Percentiles rank a stretch among this genome's conserved stretches.
Conservation (phyloP, 1,140 invertebrate genomes). For the Drosophila setifemur region DNA sequence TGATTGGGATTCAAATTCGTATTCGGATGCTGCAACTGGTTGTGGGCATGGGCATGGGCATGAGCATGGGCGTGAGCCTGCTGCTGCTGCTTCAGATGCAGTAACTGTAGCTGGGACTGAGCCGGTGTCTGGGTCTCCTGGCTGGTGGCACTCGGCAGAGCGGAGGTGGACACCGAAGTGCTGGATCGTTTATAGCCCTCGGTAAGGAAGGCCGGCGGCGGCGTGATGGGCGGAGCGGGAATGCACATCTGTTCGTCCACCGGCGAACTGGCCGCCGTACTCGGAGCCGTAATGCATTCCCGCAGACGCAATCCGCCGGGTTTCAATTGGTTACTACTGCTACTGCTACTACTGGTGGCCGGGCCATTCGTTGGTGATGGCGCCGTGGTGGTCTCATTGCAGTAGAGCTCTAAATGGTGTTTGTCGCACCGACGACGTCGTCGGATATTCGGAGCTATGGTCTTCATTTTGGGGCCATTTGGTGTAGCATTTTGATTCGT, state of each 20-base stretch:
- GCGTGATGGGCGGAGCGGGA: conserved; percentile 86
- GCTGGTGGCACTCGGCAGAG: conserved; percentile 56
- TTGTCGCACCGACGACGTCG: conserved; percentile 86
- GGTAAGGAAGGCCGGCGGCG: conserved; percentile 86
- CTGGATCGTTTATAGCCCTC: conserved; percentile 84
- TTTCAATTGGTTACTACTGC: conserved; percentile 40
- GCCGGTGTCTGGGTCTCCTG: conserved; percentile 21
- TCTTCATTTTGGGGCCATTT: conserved; percentile 84
- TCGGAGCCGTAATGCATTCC: conserved; percentile 71
- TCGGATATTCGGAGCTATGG: conserved; percentile 86
- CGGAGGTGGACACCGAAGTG: conserved; percentile 64
- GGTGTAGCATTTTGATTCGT: conserved; percentile 12
- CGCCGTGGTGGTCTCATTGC: conserved; percentile 67
- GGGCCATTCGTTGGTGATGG: conserved; percentile 12
- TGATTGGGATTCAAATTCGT: conserved; percentile 1
- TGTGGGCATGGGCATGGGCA: too few relatives aligned
- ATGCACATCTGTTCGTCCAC: conserved; percentile 84
- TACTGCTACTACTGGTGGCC: neutral
- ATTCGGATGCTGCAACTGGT: neutral
- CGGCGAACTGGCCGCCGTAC: conserved; percentile 82
- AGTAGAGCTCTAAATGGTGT: conserved; percentile 84
- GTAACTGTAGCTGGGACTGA: conserved; percentile 2
- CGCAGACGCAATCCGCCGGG: conserved; percentile 50
- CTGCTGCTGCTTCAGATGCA: neutral
- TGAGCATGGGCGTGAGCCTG: neutral